phyloP scores from a whole-genome alignment of 1,140 invertebrate species.

The Drosophila albomicans region DNA sequence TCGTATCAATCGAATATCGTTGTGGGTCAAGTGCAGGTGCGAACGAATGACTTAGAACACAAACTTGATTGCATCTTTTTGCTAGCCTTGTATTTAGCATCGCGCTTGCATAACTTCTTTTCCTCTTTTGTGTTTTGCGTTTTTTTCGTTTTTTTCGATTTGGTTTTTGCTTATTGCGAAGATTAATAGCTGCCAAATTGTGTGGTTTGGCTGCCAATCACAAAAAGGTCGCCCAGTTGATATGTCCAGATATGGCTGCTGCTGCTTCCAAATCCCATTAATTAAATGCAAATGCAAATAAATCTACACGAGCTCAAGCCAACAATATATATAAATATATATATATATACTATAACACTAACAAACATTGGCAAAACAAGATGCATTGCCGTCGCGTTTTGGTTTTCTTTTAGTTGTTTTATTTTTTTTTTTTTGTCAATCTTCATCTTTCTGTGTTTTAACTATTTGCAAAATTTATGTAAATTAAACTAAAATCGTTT shows the following conservation, averaged over 20 bases:
- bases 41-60: constrained; percentile 59
- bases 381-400: constrained; percentile 68
- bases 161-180: constrained; percentile 33
- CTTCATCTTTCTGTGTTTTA: constrained; percentile 40
- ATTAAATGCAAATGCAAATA: constrained; percentile 80
- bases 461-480: constrained; percentile 73
- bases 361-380: constrained; percentile 37
- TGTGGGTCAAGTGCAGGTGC: constrained; percentile 26
- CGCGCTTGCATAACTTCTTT: constrained; percentile 55
- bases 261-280: constrained; percentile 62
- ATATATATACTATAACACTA: constrained; percentile 13
- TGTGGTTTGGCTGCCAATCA: constrained; percentile 76
- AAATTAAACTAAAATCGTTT: constrained; percentile 42
- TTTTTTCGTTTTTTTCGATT: constrained; percentile 19
- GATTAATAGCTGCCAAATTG: constrained; percentile 75
- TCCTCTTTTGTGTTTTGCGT: constrained; percentile 23
- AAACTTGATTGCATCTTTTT: constrained; percentile 37
- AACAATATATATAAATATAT: neutral
- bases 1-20: neutral
- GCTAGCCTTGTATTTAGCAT: constrained; percentile 1
- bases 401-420: constrained; percentile 12
- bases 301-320: constrained; percentile 61
- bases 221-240: constrained; percentile 79
- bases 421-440: constrained; percentile 2
- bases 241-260: constrained; percentile 65